phyloP scores from a whole-genome alignment of 1,140 invertebrate species.

The Coptotermes formosanus region DNA sequence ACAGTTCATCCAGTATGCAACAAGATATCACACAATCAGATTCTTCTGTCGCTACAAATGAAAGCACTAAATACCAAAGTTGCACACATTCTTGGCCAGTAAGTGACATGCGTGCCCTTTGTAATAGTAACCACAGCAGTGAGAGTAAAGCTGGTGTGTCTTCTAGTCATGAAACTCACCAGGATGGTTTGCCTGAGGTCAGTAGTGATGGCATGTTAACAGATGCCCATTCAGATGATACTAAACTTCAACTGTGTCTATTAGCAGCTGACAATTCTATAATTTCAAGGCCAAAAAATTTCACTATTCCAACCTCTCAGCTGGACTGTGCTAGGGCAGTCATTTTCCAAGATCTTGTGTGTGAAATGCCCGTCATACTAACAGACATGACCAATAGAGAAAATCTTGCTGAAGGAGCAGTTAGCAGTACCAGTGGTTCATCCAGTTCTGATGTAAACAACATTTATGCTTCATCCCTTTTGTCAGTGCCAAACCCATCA shows the following conservation, averaged over 20 bases:
- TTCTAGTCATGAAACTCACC: background rate
- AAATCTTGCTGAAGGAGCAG: background rate
- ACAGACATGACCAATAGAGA: background rate
- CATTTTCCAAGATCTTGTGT: background rate
- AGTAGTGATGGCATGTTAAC: background rate
- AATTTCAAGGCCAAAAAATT: background rate
- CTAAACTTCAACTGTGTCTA: background rate
- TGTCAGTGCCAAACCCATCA: slow-evolving; percentile 18
- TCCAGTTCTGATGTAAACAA: background rate
- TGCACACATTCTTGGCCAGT: background rate
- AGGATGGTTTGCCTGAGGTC: background rate
- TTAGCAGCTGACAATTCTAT: background rate
- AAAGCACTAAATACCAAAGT: background rate
- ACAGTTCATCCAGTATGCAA: background rate
- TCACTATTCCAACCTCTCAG: background rate
- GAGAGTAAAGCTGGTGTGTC: background rate
- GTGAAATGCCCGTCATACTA: slow-evolving; percentile 17
- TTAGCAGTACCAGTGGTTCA: background rate
- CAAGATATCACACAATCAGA: background rate
- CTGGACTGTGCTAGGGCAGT: background rate
- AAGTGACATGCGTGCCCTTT: background rate
- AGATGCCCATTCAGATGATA: background rate
- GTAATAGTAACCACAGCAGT: background rate
- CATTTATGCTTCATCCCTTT: background rate
- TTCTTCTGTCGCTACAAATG: too few species aligned